These are phyloP conservation scores for Pasiphila rectangulata DNA, from an alignment of 2,888 invertebrate species.

Conservation along the genomic window DNA sequence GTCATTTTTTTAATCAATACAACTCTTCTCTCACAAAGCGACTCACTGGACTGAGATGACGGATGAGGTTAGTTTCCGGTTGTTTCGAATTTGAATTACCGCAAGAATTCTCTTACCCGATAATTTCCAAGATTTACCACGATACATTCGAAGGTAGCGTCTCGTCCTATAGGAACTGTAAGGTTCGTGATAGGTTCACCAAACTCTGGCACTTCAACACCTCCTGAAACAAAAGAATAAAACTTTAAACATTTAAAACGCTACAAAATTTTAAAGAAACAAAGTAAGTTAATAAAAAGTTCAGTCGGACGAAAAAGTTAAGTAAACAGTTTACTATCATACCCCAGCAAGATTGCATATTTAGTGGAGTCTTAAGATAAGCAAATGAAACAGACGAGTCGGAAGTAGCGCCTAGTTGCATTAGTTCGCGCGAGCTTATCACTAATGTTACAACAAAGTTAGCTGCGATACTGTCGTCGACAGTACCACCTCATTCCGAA, in stretches of 20 bases:
- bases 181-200: conserved; percentile 91
- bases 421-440: conserved; percentile 45
- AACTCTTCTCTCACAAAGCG: no score
- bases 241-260: not conserved
- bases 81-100: not conserved
- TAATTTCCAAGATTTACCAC: conserved; percentile 93
- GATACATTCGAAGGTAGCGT: conserved; percentile 93
- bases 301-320: not conserved
- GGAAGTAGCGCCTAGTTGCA: conserved; percentile 33
- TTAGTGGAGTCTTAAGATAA: conserved; percentile 24
- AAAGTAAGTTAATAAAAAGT: not conserved
- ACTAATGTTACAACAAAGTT: conserved; percentile 46
- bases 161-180: conserved; percentile 91
- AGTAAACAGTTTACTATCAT: conserved; percentile 9
- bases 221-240: conserved; percentile 62
- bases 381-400: conserved; percentile 30
- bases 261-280: not conserved
- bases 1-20: no score
- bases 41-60: no score
- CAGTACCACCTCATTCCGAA: conserved; percentile 56
- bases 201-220: conserved; percentile 89
- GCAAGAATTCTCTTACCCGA: conserved; percentile 83
- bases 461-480: conserved; percentile 39
- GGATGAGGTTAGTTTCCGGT: no score
- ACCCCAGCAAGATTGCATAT: conserved; percentile 18